Conservation (phyloP, 2,888 invertebrate genomes). For the Fragum whitleyi region DNA sequence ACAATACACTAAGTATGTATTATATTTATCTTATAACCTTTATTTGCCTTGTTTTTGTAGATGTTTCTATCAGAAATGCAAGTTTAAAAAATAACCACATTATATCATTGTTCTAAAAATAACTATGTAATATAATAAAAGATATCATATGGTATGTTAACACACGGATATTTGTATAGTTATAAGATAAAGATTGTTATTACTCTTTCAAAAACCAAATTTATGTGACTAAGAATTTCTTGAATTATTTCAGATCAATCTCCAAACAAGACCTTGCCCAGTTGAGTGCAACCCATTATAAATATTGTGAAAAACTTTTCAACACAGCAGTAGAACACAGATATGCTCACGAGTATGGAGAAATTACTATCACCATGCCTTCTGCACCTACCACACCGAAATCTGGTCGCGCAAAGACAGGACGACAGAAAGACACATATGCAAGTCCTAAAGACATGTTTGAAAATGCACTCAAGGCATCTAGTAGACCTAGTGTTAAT, state of each 20-base stretch:
- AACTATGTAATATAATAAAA: too few species aligned
- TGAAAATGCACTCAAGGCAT: conserved; percentile 66
- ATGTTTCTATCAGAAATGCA: too few species aligned
- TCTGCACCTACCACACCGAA: conserved; percentile 70
- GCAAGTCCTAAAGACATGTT: conserved; percentile 73
- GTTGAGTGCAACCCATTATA: conserved; percentile 69
- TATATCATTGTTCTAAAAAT: too few species aligned
- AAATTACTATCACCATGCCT: conserved; percentile 70
- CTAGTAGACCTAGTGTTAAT: not conserved
- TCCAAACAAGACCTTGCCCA: conserved; percentile 14
- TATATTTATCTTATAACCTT: too few species aligned
- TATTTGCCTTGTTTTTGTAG: too few species aligned
- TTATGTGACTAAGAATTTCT: too few species aligned
- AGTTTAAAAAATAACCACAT: too few species aligned
- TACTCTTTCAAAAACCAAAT: too few species aligned
- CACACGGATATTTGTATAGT: too few species aligned
- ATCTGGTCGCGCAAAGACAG: conserved; percentile 66
- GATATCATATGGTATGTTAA: too few species aligned
- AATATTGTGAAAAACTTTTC: conserved; percentile 76
- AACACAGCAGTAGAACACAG: conserved; percentile 79
- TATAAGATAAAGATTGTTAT: too few species aligned
- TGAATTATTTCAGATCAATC: not conserved
- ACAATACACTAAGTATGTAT: too few species aligned
- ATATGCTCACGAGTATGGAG: conserved; percentile 82
- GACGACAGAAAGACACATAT: conserved; percentile 57